phyloP scores from a whole-genome alignment of 2,797 vertebrate genomes.

The Enteromius viviparus region DNA sequence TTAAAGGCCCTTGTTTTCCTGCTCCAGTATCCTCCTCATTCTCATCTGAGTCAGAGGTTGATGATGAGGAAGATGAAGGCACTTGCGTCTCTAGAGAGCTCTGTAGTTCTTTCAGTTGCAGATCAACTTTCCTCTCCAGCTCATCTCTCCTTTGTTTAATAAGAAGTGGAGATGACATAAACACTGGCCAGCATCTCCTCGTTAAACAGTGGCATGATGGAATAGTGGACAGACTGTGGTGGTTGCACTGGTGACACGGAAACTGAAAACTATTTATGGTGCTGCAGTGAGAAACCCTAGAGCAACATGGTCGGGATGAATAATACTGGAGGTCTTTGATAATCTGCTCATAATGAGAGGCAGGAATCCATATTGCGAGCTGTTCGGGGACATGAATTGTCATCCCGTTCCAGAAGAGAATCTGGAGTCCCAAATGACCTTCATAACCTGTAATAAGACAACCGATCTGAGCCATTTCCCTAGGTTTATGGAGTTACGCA shows the following conservation, averaged over 20 bases:
- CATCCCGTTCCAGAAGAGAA: slow-evolving; percentile 85
- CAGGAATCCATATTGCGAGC: slow-evolving; percentile 77
- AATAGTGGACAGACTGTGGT: slow-evolving; percentile 56
- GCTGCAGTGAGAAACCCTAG: slow-evolving; percentile 46
- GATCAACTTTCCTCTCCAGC: slow-evolving; percentile 45
- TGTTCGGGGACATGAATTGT: slow-evolving; percentile 70
- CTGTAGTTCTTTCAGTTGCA: slow-evolving; percentile 62
- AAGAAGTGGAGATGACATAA: slow-evolving; percentile 49
- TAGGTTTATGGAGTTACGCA: neutral
- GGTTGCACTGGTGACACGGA: slow-evolving; percentile 35
- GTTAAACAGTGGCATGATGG: slow-evolving; percentile 58
- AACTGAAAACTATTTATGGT: slow-evolving; percentile 51
- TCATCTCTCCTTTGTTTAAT: slow-evolving; percentile 56
- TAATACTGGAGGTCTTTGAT: slow-evolving; percentile 71
- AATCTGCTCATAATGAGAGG: slow-evolving; percentile 72
- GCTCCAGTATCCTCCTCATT: slow-evolving; percentile 57
- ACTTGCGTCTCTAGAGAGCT: slow-evolving; percentile 48
- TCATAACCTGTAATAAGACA: slow-evolving; percentile 62
- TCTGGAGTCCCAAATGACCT: slow-evolving; percentile 70
- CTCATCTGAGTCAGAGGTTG: slow-evolving; percentile 59
- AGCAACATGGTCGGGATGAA: slow-evolving; percentile 35
- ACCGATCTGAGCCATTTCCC: neutral
- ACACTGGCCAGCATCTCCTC: slow-evolving; percentile 63
- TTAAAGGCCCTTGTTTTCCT: slow-evolving; percentile 36
- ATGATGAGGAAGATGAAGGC: slow-evolving; percentile 58